Evolutionary conservation across 1,140 invertebrate species (phyloP).

Genomic region (Neelides sp.): DNA sequence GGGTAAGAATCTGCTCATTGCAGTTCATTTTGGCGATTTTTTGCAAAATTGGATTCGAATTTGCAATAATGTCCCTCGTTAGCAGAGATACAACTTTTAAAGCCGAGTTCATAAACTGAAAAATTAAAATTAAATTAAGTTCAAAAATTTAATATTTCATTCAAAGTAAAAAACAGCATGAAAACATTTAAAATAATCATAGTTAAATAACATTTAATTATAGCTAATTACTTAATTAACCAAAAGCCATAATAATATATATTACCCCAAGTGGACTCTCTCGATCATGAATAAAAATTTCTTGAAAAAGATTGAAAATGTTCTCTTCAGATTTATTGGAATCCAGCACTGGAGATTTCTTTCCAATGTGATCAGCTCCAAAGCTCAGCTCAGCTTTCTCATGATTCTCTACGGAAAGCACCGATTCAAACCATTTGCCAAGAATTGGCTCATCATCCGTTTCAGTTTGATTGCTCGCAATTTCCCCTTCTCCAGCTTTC

Average conservation of each 20-base stretch:
- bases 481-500: background rate
- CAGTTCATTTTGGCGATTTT: slow-evolving; percentile 16
- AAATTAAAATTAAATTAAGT: slow-evolving; percentile 6
- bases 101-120: slow-evolving; percentile 24
- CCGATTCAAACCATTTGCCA: slow-evolving; percentile 43
- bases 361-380: background rate
- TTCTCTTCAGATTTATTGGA: no score
- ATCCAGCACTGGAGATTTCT: no score
- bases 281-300: slow-evolving; percentile 20
- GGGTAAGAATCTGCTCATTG: slow-evolving; percentile 60
- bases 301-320: no score
- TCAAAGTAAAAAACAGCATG: no score
- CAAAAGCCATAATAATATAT: background rate
- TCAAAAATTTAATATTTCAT: slow-evolving; percentile 2
- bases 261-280: slow-evolving; percentile 22
- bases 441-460: slow-evolving; percentile 42
- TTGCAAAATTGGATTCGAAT: slow-evolving; percentile 15
- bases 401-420: no score
- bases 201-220: background rate
- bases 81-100: slow-evolving; percentile 20
- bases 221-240: background rate
- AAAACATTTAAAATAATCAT: background rate
- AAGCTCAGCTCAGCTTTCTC: slow-evolving; percentile 9
- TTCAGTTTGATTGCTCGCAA: slow-evolving; percentile 6
- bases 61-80: slow-evolving; percentile 24